Base-by-base conservation (phyloP, 2,888 invertebrate species). In the Invenusta paracnida region DNA sequence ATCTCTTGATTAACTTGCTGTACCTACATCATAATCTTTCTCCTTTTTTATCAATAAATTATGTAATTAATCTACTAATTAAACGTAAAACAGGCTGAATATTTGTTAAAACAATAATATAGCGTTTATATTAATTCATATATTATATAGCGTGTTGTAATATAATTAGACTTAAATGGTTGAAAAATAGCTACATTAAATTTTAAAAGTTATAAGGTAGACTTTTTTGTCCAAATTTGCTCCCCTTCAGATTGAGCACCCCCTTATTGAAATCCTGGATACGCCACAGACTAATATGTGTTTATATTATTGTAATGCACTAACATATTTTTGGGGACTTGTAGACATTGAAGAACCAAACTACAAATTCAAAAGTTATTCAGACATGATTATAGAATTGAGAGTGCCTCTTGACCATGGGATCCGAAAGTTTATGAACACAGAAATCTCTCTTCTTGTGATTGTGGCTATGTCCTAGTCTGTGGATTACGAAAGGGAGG, bases 191-290 rank as follows among this genome's bases (percentile, higher is more conserved):
- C 48, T 48, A 48, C 48, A 48, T 48, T 48, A n/a, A n/a, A 48
- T 48, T 48, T 48, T 48, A 11, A 48, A 48, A 48, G 17, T 48
- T 48, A 17, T 48, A 48, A 48, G 48, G 48, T 5, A 48, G 48
- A 48, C 48, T 48, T 48, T 48, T 48, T 48, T 48, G 48, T 48
- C 48, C 17, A 48, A 48, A 48, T 48, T 48, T 48, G 48, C 48
- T 5, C 48, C 48, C 48, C 48, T 48, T 48, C 48, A n/a, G n/a
- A n/a, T n/a, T n/a, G n/a, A n/a, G n/a, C n/a, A n/a, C n/a, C n/a
- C n/a, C n/a, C n/a, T 48, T 48, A 11, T 73, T 73, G 25, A 73
- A 73, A 73, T 73, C 73, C 73, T 73, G 25, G 73, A 73, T 73
- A 73, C 27, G 25, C 73, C 73, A 48, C 48, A 11, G 48, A 48